Evolutionary conservation across 2,888 invertebrate genomes (phyloP), one percentile per base, ranked within the genome.

Genomic region (Athalia rosae): DNA sequence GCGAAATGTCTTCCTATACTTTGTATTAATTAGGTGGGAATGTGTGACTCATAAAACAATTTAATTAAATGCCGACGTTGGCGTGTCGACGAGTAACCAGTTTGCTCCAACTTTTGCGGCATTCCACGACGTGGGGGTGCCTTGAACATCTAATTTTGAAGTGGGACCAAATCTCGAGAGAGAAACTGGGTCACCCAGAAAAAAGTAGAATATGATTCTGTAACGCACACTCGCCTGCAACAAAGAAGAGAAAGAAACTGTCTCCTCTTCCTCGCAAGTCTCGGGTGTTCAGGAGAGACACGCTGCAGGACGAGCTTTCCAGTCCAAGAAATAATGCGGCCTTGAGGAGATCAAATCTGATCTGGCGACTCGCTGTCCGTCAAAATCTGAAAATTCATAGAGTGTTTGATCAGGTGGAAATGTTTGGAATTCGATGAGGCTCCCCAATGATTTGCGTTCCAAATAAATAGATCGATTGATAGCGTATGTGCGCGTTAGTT

Each of bases 91-190:
- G n/a, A 28, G 28, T 58, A 56, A 56, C 45, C 43, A 45, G 56
- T 58, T 71, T 71, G 43, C 56, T 7, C 8, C 9, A 71, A 71
- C 71, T 71, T 58, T 71, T 56, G 45, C 28, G 28, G 28, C 56
- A 71, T 58, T 71, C 58, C 71, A n/a, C 45, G 15, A 58, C 45
- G 82, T 81, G 81, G 82, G 80, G 81, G 83, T 82, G 83, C 82
- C 79, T 81, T 82, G 79, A 81, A 80, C 79, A 78, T 85, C 87
- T 87, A 87, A 87, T 85, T 87, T 87, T 86, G 84, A 84, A 85
- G 79, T 82, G 78, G 80, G 81, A 82, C 81, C 81, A 80, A 81
- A 78, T 80, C 76, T 1, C 76, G 79, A 80, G 79, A 76, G 69
- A 81, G 47, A 82, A 87, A 85, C 83, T 86, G 81, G 87, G 86